Base-by-base conservation (phyloP, 2,797 vertebrate species). In the Thunnus albacares region DNA sequence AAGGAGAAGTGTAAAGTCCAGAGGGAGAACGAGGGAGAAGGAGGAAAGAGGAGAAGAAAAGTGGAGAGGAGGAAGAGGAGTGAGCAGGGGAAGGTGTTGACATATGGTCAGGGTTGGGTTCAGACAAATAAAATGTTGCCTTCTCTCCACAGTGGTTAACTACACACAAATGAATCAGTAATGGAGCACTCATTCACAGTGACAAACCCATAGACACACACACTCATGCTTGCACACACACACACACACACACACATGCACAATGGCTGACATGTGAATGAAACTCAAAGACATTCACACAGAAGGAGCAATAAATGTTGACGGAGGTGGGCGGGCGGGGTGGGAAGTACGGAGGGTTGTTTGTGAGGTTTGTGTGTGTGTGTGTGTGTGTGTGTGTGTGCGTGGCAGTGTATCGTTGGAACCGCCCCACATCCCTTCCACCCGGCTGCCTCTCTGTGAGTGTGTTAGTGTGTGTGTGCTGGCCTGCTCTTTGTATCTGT, bases 21-120 rank as follows among this genome's bases (percentile, higher is more conserved):
- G 24, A 63, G 73, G 66, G 63, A 74, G 69, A 2, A 41, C 41
- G 13, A 11, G 45, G 47, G 73, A 63, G 71, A 20, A 68, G 53
- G 82, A 87, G 77, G 60, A 64, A 45, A 65, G 28, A 12, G 11
- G 41, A 64, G 71, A 30, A 60, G 47, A 26, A 28, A 75, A n/a
- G 45, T 47, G 58, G 47, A 77, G 66, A 47, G 63, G 77, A 83
- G 78, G 51, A 75, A 75, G 78, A 89, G 66, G 64, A 84, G 76
- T 3, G n/a, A 73, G 72, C 64, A 45, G 69, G 57, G 51, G 60
- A 80, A 88, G 73, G 69, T 80, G 80, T 51, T 18, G 80, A 87
- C 98, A 98, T 97, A 98, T 98, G 97, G 97, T 95, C 95, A 94
- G 96, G 97, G 97, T 96, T 94, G 95, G 95, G 97, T 97, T 98